These are phyloP conservation scores for Chelonoidis abingdonii DNA, from an alignment of 2,113 vertebrate species.

Conservation along the genomic window DNA sequence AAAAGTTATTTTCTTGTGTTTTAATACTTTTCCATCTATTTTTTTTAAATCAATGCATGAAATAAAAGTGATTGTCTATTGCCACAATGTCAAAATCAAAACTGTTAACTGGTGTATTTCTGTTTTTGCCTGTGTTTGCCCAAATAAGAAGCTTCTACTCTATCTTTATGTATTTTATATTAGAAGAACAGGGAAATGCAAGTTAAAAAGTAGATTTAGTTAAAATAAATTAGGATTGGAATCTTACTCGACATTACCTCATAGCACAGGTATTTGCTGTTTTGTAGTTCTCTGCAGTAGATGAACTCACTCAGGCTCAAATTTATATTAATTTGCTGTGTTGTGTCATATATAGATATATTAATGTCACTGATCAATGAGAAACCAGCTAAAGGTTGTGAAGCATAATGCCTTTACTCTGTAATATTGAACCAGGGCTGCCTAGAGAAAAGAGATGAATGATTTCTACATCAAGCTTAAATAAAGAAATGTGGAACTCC, in stretches of 20 bases:
- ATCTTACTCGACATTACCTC: not conserved
- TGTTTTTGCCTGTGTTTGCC: not conserved
- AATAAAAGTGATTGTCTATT: not conserved
- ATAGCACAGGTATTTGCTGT: not conserved
- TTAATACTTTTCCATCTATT: not conserved
- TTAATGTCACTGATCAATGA: constrained; percentile 48
- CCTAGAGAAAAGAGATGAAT: constrained; percentile 33
- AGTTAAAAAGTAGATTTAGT: not conserved
- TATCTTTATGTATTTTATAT: not conserved
- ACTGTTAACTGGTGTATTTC: not conserved
- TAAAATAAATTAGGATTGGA: not conserved
- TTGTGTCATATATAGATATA: constrained; percentile 26
- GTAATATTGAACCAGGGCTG: constrained; percentile 18
- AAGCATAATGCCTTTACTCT: constrained; percentile 34
- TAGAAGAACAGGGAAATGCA: accelerated
- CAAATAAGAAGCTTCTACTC: not conserved
- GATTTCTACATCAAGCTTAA: constrained; percentile 37
- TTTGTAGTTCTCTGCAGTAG: not conserved
- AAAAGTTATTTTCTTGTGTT: accelerated
- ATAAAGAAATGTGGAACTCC: constrained; percentile 21
- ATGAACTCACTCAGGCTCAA: constrained; percentile 24
- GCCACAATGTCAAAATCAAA: accelerated
- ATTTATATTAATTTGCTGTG: constrained; percentile 51
- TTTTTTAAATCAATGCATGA: not conserved
- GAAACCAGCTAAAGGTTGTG: constrained; percentile 23